phyloP scores from a whole-genome alignment of 2,888 invertebrate species.

The Drosophila buzzatii region DNA sequence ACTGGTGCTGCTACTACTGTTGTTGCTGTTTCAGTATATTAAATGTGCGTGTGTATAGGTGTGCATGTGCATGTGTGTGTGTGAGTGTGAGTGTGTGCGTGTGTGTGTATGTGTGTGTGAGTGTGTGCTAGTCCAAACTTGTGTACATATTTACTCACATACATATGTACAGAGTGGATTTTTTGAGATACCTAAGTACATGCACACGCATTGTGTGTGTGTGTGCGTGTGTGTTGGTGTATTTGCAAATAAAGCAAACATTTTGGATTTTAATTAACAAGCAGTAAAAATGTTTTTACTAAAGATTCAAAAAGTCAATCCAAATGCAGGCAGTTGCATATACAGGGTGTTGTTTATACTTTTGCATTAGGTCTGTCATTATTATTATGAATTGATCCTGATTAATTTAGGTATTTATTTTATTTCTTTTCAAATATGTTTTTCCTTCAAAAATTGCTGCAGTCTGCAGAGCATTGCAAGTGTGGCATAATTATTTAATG shows the following conservation, averaged over 20 bases:
- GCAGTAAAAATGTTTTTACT: conserved; percentile 1
- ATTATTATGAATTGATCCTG: not conserved
- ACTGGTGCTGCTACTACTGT: not conserved
- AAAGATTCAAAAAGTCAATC: not conserved
- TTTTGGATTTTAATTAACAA: conserved; percentile 12
- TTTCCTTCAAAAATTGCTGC: not conserved
- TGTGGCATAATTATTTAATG: not conserved
- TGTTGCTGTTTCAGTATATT: conserved; percentile 19
- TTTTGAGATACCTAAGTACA: not conserved
- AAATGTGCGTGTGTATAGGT: conserved; percentile 8
- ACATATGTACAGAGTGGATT: not conserved
- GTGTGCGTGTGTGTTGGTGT: not conserved
- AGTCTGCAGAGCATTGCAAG: not conserved
- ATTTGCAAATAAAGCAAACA: conserved; percentile 5
- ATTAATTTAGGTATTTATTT: not conserved
- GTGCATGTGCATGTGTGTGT: not conserved
- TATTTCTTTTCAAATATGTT: not conserved
- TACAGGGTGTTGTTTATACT: not conserved
- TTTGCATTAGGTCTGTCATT: not conserved
- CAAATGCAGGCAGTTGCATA: not conserved
- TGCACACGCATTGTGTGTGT: not conserved
- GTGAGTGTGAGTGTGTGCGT: conserved; percentile 19
- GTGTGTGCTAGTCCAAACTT: conserved; percentile 6
- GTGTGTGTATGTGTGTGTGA: not conserved
- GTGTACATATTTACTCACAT: not conserved